These are phyloP conservation scores for Hoplias malabaricus DNA, from an alignment of 2,113 vertebrate genomes.

Conservation along the genomic window DNA sequence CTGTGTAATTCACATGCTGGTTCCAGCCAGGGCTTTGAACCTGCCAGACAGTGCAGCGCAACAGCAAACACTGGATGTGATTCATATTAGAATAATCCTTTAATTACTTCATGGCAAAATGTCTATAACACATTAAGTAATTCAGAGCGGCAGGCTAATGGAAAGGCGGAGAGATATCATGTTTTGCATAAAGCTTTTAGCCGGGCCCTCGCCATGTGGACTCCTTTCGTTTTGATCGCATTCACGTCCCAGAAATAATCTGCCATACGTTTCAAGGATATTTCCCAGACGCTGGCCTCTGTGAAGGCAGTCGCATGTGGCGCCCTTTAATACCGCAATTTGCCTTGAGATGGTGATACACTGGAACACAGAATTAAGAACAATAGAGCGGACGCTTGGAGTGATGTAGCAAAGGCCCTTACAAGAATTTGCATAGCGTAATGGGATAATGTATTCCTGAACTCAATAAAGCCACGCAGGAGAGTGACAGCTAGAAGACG, in stretches of 20 bases:
- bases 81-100: constrained; percentile 76
- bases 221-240: constrained; percentile 69
- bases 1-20: constrained; percentile 37
- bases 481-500: constrained; percentile 30
- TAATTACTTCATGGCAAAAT: constrained; percentile 76
- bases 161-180: constrained; percentile 68
- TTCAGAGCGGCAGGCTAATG: constrained; percentile 71
- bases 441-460: constrained; percentile 40
- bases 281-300: constrained; percentile 53
- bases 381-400: constrained; percentile 10
- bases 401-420: constrained; percentile 15
- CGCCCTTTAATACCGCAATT: constrained; percentile 38
- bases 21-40: constrained; percentile 56
- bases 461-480: constrained; percentile 25
- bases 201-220: constrained; percentile 57
- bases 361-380: constrained; percentile 43
- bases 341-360: constrained; percentile 33
- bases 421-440: constrained; percentile 40
- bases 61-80: constrained; percentile 69
- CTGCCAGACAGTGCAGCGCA: constrained; percentile 57
- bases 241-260: constrained; percentile 70
- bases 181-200: constrained; percentile 80
- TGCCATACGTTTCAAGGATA: constrained; percentile 64
- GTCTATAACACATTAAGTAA: constrained; percentile 76
- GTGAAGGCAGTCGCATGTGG: constrained; percentile 46